Percentiles rank a stretch among this genome's conserved stretches.
Evolutionary conservation across 2,888 invertebrate genomes (phyloP).

Genomic region (Papilio demoleus): DNA sequence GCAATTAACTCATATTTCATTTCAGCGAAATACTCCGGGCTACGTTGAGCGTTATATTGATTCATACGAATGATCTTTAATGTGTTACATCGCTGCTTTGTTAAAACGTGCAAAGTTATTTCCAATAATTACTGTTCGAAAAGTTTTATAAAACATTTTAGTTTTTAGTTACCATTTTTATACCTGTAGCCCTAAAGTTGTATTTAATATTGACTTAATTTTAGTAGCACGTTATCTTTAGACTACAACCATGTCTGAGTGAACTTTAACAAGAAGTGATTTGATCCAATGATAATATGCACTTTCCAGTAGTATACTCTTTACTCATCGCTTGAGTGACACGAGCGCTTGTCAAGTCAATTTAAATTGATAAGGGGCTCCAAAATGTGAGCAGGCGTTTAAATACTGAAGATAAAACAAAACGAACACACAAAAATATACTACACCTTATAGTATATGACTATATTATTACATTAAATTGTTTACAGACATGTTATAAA

Average conservation of each 20-base stretch:
- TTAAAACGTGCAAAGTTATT: conserved; percentile 65
- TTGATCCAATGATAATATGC: conserved; percentile 16
- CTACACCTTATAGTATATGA: no score
- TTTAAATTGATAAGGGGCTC: conserved; percentile 22
- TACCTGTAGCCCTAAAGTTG: neutral
- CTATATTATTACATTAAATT: no score
- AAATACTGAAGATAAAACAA: conserved; percentile 10
- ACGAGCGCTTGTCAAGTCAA: conserved; percentile 14
- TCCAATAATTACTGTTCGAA: conserved; percentile 62
- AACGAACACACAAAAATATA: conserved; percentile 1
- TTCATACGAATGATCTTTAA: conserved; percentile 63
- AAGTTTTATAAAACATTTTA: neutral
- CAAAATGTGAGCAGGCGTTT: conserved; percentile 17
- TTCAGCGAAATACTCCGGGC: conserved; percentile 55
- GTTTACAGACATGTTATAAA: no score
- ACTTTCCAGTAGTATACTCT: conserved; percentile 14
- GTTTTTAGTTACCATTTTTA: neutral
- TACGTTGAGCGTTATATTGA: conserved; percentile 65
- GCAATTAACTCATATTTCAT: conserved; percentile 67
- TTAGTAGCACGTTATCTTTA: neutral
- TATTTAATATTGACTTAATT: neutral
- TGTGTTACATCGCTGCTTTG: conserved; percentile 53
- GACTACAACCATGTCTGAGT: conserved; percentile 30
- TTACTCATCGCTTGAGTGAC: conserved; percentile 16
- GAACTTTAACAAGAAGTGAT: conserved; percentile 30